Percentiles rank a stretch among this genome's conserved stretches.
Evolutionary conservation across 2,797 vertebrate species (phyloP).

Genomic region (Mus caroli): DNA sequence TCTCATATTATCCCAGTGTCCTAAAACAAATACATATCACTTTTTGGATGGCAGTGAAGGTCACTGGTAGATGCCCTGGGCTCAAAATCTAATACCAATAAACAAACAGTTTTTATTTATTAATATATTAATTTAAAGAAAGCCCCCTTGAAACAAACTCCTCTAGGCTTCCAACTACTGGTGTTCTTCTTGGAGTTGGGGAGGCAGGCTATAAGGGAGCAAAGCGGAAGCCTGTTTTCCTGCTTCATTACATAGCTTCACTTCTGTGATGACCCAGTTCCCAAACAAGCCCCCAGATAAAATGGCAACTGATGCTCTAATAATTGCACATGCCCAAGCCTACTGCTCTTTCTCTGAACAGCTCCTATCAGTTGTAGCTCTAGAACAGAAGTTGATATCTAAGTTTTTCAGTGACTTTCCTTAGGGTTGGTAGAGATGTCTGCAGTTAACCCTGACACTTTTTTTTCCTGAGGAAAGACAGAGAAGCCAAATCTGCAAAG

Average conservation of each 20-base stretch:
- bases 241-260: background rate
- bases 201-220: background rate
- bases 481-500: constrained; percentile 29
- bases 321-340: background rate
- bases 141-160: background rate
- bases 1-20: constrained; percentile 47
- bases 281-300: background rate
- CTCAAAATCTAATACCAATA: background rate
- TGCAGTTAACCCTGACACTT: constrained; percentile 13
- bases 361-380: background rate
- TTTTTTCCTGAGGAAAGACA: background rate
- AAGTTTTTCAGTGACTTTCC: constrained; percentile 55
- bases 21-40: constrained; percentile 40
- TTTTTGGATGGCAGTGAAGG: background rate
- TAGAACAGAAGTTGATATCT: constrained; percentile 3
- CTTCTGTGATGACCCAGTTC: background rate
- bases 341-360: background rate
- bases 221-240: background rate
- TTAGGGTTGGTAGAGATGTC: constrained; percentile 11
- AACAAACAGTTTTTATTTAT: background rate
- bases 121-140: background rate
- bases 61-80: background rate
- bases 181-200: background rate
- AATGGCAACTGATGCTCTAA: background rate
- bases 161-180: background rate